Conservation (phyloP, 2,797 vertebrate genomes). For the Acanthornis magna region DNA sequence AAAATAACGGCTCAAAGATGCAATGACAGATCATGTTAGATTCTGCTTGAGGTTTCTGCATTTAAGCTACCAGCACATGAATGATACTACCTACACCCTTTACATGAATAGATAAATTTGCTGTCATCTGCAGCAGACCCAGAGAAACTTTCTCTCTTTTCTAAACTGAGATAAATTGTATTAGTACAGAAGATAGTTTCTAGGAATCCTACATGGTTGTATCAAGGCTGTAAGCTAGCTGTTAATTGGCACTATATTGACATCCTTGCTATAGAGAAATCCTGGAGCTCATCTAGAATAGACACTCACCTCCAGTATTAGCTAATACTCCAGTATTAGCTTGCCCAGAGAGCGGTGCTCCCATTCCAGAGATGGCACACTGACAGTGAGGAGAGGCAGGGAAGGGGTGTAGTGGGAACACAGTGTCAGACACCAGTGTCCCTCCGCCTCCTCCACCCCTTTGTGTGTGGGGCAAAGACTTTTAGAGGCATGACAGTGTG, state of each 20-base stretch:
- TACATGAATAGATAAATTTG: neutral
- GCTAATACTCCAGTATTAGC: fast-evolving
- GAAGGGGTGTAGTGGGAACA: neutral
- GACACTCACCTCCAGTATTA: neutral
- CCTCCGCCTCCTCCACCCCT: neutral
- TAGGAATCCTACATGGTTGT: neutral
- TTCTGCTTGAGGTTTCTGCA: neutral
- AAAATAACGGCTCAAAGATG: neutral
- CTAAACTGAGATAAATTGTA: neutral
- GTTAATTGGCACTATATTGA: neutral
- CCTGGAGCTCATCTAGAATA: neutral
- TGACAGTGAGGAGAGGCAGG: neutral
- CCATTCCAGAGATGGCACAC: fast-evolving
- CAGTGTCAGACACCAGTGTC: too few species aligned
- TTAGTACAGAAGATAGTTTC: neutral
- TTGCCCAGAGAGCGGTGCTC: neutral
- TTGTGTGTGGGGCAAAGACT: neutral
- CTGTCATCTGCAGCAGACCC: neutral
- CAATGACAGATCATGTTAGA: neutral
- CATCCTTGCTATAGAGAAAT: neutral
- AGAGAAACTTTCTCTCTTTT: neutral
- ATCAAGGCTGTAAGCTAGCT: neutral
- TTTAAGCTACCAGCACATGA: neutral
- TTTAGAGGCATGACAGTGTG: neutral
- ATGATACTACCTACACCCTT: neutral